Base-by-base conservation (phyloP, 2,113 vertebrate species). In the Nicator chloris region DNA sequence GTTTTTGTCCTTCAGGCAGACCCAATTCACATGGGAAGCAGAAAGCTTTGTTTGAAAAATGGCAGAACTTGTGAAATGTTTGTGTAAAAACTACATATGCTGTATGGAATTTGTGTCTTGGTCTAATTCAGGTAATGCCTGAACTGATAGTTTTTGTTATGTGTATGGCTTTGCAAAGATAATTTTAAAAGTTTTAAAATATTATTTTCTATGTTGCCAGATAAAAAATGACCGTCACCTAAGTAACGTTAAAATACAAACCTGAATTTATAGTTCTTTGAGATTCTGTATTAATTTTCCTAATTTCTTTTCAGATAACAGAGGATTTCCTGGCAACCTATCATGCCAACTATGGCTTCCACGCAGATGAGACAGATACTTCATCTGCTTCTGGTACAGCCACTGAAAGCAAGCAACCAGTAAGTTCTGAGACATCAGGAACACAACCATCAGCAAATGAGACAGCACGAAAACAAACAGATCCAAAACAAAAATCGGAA, bases 311-410 rank as follows among this genome's bases (percentile, higher is more conserved):
- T 24, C 96, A 99, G 99, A 98, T 99, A 97, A 99, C 99, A 15
- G 99, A 99, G 90, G 99, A 99, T 97, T 99, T 99, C 95, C 96
- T 99, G 44, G 99, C 99, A 73, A 98, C 98, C 0, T 99, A 99
- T 79, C 99, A 99, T 42, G 99, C 99, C 65, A 99, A 98, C 98
- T 99, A 99, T 45, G 99, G 99, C 80, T 99, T 99, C 91, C 93
- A 95, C 57, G 82, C 97, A 40, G 98, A 98, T 39, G 97, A 97
- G 39, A 78, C 84, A 70, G 95, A 97, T 18, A 97, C 96, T 17
- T 98, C 97, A 1, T 97, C 97, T 65, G 90, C 77, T 84, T 96
- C 97, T 24, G 88, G 86, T 53, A 57, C 96, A 54, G 84, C 92
- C 40, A 9, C 86, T 40, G 93, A 96, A 68, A 91, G 66, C 24